Percentiles rank a stretch among this genome's conserved stretches.
Conservation (phyloP, 2,888 invertebrate genomes). For the Hyposoter dolosus region DNA sequence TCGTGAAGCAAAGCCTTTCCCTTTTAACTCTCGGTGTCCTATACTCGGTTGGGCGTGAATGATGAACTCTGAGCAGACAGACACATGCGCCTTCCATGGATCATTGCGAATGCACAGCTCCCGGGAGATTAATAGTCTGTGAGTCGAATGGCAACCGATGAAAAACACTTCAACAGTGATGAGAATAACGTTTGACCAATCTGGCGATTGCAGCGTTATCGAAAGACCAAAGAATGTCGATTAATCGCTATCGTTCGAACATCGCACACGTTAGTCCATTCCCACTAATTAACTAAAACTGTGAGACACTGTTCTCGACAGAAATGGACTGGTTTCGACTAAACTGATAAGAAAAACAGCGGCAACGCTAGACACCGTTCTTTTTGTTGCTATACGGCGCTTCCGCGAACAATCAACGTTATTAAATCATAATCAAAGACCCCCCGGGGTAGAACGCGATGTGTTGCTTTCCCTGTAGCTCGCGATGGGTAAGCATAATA, state of each 20-base stretch:
- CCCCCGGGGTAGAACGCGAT: conserved; percentile 44
- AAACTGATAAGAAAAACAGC: neutral
- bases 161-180: neutral
- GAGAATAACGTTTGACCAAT: neutral
- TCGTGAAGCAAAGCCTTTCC: too few relatives aligned
- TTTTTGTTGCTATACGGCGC: conserved; percentile 1
- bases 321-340: neutral
- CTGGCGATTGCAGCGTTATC: neutral
- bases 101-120: neutral
- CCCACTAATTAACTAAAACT: neutral
- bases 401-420: conserved; percentile 56
- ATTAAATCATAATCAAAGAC: conserved; percentile 69
- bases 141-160: neutral
- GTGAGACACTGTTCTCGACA: neutral
- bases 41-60: neutral
- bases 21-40: neutral
- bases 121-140: neutral
- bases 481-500: conserved; percentile 66
- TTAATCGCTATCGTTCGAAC: neutral
- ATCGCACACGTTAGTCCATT: neutral
- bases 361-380: neutral
- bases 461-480: conserved; percentile 53
- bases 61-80: neutral
- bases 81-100: conserved; percentile 3
- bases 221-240: neutral